phyloP scores from a whole-genome alignment of 2,888 invertebrate genomes.

The Proisotoma minuta region DNA sequence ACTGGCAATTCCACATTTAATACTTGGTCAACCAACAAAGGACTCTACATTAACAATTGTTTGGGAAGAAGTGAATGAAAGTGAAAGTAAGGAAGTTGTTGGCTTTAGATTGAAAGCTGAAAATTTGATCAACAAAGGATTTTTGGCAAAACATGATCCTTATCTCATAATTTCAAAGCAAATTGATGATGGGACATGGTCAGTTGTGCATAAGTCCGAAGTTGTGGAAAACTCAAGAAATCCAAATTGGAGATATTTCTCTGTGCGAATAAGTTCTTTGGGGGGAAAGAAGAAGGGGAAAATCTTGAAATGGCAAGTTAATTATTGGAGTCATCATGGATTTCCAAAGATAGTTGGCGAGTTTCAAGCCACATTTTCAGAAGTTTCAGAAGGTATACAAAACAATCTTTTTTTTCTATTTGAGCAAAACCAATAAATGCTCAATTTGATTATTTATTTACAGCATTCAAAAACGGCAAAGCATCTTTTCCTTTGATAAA shows the following conservation, averaged over 20 bases:
- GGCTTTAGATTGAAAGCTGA: conserved; percentile 50
- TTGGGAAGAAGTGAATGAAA: conserved; percentile 51
- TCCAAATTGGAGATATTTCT: conserved; percentile 51
- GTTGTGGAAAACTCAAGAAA: conserved; percentile 54
- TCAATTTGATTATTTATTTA: neutral
- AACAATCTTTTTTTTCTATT: neutral
- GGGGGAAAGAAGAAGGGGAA: conserved; percentile 54
- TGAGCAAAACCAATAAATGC: neutral
- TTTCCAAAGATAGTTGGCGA: conserved; percentile 54
- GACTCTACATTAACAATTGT: conserved; percentile 48
- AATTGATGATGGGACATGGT: conserved; percentile 53
- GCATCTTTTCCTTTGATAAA: conserved; percentile 52
- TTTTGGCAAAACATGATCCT: conserved; percentile 56
- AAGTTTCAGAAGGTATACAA: conserved; percentile 49
- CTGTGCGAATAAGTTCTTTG: conserved; percentile 48
- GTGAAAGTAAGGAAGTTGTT: conserved; percentile 50
- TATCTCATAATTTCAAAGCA: conserved; percentile 52
- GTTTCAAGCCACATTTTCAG: conserved; percentile 51
- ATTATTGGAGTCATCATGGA: conserved; percentile 55
- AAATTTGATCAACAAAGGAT: conserved; percentile 54
- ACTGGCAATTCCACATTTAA: conserved; percentile 33
- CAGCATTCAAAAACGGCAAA: conserved; percentile 38
- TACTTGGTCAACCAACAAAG: conserved; percentile 21
- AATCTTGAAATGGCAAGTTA: conserved; percentile 53
- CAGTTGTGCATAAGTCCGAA: conserved; percentile 55